Base-by-base conservation (phyloP, 1,140 invertebrate species). In the Sarcophaga peregrina region DNA sequence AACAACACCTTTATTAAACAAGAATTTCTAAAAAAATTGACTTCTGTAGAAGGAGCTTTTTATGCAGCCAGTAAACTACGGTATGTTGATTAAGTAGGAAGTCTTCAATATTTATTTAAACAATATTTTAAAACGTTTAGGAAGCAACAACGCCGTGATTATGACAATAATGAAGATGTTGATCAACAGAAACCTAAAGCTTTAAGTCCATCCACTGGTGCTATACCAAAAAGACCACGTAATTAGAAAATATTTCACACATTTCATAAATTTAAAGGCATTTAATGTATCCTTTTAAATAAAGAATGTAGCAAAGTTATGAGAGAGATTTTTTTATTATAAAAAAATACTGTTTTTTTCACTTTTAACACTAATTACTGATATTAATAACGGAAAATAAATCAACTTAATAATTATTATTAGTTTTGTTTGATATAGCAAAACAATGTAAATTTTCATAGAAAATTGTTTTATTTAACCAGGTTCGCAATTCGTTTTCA, bases 41-140 rank as follows among this genome's bases (percentile, higher is more conserved):
- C 84, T 10, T 62, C 78, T 15, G 52, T 80, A 17, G 83, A 85
- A 37, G 84, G 84, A 11, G 84, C 84, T 5, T 83, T 84, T 25
- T 84, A 73, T 81, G 83, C 82, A 73, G 84, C 83, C n/a, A 82
- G 72, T 13, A 84, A 84, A 83, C 52, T 82, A n/a, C 72, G 83
- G 84, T 85, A 78, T 84, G 80, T 48, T 9, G 47, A 4, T 37
- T 37, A 37, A 37, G 4, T 1, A 37, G 25, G 4, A 37, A 37
- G 4, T 37, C 25, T 37, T 37, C 1, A 37, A 37, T 37, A 37
- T 2, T 2, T 2, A 37, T 37, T 37, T 37, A 37, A 37, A 37
- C 25, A 2, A 37, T 37, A 37, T 37, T 37, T 37, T 37, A 37
- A 37, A 37, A 37, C 25, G 25, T 52, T 52, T n/a, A 78, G 48